Evolutionary conservation across 2,888 invertebrate species (phyloP).

Genomic region (Aspidiotus rigidus): DNA sequence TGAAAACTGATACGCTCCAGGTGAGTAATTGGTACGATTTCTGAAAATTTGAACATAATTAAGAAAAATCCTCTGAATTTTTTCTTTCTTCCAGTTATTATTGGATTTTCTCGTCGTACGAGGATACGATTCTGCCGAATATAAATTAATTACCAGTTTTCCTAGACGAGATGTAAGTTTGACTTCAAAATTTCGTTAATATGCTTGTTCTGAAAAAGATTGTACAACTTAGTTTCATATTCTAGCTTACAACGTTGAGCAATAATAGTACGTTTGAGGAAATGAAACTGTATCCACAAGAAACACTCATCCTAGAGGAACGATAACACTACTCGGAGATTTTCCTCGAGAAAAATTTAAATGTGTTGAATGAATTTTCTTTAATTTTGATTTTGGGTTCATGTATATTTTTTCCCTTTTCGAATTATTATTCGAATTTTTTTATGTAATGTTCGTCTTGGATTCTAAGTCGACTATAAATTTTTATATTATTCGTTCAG

Average conservation of each 20-base stretch:
- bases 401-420: conserved; percentile 11
- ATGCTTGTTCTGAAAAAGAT: neutral
- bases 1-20: conserved; percentile 50
- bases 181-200: neutral
- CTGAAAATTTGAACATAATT: neutral
- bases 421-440: conserved; percentile 17
- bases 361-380: conserved; percentile 3
- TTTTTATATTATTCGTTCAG: no score
- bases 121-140: conserved; percentile 78
- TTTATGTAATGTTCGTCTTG: conserved; percentile 17
- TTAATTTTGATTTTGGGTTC: conserved; percentile 11
- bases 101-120: conserved; percentile 79
- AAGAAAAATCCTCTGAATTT: conserved; percentile 5
- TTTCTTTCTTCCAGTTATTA: conserved; percentile 53
- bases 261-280: conserved; percentile 64
- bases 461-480: no score
- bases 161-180: conserved; percentile 86
- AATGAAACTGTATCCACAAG: conserved; percentile 83
- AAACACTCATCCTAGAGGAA: conserved; percentile 88
- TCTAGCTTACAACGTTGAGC: conserved; percentile 70
- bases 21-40: conserved; percentile 41
- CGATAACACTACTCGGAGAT: conserved; percentile 55
- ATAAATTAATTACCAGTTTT: conserved; percentile 86
- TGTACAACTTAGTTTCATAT: conserved; percentile 37
- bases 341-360: neutral